Base-by-base conservation (phyloP, 2,113 vertebrate species). In the Ceuthmochares aereus region DNA sequence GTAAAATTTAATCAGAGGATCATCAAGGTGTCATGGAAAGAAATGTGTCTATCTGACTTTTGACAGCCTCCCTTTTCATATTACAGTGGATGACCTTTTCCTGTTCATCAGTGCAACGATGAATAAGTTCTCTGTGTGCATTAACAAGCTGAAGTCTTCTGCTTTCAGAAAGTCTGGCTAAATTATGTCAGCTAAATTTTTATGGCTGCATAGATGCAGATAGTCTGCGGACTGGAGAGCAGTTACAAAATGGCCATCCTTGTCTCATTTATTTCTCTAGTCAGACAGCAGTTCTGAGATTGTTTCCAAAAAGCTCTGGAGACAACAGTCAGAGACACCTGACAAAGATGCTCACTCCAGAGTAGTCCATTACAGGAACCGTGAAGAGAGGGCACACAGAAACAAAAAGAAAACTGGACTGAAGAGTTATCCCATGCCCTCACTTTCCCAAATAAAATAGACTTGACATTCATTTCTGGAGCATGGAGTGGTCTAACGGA, bases 1-100 rank as follows among this genome's bases (percentile, higher is more conserved):
- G 45, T 69, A 51, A 93, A 96, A 94, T 94, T 90, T 87, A 83
- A 87, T 93, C 0, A 0, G 59, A 77, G 32, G 54, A 93, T 59
- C 78, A 76, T 93, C 90, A 93, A 91, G 62, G 63, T 93, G 89
- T 91, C 84, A 83, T 3, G 42, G 54, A 82, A 80, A 85, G 91
- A 96, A 96, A 91, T 74, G 82, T 30, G 42, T 19, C 70, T 59
- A 87, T 42, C 81, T 90, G 58, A 45, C 51, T 85, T 89, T 83
- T 77, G 87, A 85, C 36, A 77, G 54, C 25, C 4, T 1, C n/a
- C 58, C 68, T 87, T 73, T 45, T 75, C 32, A 6, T 64, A 20
- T 64, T 83, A 25, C 19, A 63, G 40, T 15, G 34, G 15, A 12
- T 5, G 4, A 8, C 45, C 36, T 58, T 83, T 79, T 45, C 32